Percentiles rank a stretch among this genome's conserved stretches.
phyloP scores from a whole-genome alignment of 2,888 invertebrate species.

The Didymodactylos carnosus region DNA sequence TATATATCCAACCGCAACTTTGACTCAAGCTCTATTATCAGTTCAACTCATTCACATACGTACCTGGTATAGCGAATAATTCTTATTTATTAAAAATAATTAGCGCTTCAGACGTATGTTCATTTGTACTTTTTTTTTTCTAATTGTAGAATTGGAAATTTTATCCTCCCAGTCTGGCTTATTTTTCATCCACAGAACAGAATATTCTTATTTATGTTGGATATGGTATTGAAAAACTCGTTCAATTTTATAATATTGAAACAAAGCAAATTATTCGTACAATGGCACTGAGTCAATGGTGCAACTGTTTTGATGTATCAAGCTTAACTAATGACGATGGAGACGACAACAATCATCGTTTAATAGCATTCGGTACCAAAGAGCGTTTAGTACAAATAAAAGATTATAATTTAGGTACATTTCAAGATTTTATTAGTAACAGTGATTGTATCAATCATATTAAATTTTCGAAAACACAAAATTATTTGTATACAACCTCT shows the following conservation, averaged over 20 bases:
- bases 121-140: too few relatives aligned
- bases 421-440: slow-evolving; percentile 32
- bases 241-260: slow-evolving; percentile 2
- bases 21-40: slow-evolving; percentile 33
- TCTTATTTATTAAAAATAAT: too few relatives aligned
- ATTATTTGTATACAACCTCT: slow-evolving; percentile 23
- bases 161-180: neutral
- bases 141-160: neutral
- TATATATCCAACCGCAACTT: too few relatives aligned
- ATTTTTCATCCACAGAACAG: slow-evolving; percentile 2
- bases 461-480: slow-evolving; percentile 27
- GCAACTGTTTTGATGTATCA: slow-evolving; percentile 24
- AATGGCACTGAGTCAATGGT: slow-evolving; percentile 29
- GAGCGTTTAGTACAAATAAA: slow-evolving; percentile 30
- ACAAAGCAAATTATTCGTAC: slow-evolving; percentile 24
- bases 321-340: neutral
- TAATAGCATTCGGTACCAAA: slow-evolving; percentile 15
- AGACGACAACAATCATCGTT: neutral
- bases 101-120: too few relatives aligned
- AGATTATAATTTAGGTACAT: slow-evolving; percentile 32
- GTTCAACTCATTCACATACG: slow-evolving; percentile 26
- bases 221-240: neutral
- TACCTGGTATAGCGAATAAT: neutral
- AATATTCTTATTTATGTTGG: neutral
- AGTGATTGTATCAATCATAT: slow-evolving; percentile 24